Percentiles rank a stretch among this genome's conserved stretches.
These are phyloP conservation scores for Trachythela sp. DNA, from an alignment of 64 coral and sea anemone genomes.

Conservation along the genomic window DNA sequence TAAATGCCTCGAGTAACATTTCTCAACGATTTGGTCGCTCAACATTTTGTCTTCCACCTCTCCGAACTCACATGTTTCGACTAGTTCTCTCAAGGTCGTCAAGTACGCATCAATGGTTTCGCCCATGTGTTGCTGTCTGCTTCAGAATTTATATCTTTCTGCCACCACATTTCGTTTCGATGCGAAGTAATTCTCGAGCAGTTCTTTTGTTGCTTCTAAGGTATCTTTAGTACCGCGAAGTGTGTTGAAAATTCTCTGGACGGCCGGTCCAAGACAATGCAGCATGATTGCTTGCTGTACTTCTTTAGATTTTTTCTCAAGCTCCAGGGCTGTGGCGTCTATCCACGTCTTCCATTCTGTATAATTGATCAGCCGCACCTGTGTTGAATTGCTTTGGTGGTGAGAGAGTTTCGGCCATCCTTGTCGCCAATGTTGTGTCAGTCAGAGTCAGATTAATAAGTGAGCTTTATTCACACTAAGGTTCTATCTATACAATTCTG, in stretches of 20 bases:
- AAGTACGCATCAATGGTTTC: not conserved
- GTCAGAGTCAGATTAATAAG: too few species aligned
- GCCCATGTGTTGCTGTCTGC: not conserved
- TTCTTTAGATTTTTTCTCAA: not conserved
- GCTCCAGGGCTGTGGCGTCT: not conserved
- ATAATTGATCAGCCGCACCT: not conserved
- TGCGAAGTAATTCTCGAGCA: too few species aligned
- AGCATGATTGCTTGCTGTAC: not conserved
- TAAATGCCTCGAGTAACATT: not conserved
- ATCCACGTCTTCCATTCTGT: not conserved
- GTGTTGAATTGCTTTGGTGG: not conserved
- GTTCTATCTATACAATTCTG: too few species aligned
- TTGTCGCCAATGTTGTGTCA: not conserved
- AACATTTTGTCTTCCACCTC: not conserved
- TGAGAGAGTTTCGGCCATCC: not conserved
- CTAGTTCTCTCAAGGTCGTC: not conserved
- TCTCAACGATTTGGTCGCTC: not conserved
- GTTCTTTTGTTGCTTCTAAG: not conserved
- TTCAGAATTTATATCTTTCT: too few species aligned
- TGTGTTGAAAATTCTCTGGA: not conserved
- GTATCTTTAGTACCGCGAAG: not conserved
- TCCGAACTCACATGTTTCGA: not conserved
- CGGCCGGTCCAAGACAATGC: not conserved
- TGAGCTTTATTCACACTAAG: too few species aligned
- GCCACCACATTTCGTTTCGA: too few species aligned